Base-by-base conservation (phyloP, 2,113 vertebrate species). In the Anser cygnoides region DNA sequence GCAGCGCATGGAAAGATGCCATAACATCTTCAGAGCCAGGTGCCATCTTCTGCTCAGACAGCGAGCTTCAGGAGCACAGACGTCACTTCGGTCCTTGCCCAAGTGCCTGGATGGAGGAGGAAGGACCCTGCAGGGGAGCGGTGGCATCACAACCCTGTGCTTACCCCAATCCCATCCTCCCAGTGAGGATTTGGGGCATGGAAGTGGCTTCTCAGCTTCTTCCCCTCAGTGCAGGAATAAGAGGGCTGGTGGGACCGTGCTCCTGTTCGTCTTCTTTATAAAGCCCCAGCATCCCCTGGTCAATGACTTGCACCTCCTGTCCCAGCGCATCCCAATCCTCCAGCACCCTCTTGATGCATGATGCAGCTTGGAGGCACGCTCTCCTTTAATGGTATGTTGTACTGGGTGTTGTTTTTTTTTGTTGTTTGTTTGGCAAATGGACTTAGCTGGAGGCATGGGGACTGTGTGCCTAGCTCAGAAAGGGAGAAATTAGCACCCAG, bases 11-110 rank as follows among this genome's bases (percentile, higher is more conserved):
- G 1, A 76, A 91, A 61, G 14, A 3, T 11, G 41, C 46, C 26
- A 3, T 5, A 58, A 55, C 68, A 68, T 43, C 20, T 61, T 31
- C 2, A 4, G 41, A n/a, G 41, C 7, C 35, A 73, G 37, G 61
- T 37, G 61, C 20, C 68, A 18, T 31, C 58, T 22, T 84, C 77
- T 87, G 61, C 80, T 81, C 25, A 6, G 78, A 25, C 50, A 33
- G 9, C 9, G 52, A 87, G 25, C 61, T 54, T 67, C 39, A 43
- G 73, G 29, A 23, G 28, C 31, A 43, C 61, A 66, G 1, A 10
- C 9, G 7, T 35, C 0, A 0, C 59, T 73, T 68, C 0, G 7
- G 6, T 15, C 58, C 79, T 39, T 71, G 28, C 10, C 18, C 19
- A 23, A 10, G 15, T 15, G 0, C 4, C n/a, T 46, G 39, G n/a